These are phyloP conservation scores for Chirona hameri DNA, from an alignment of 2,888 invertebrate genomes.

Conservation along the genomic window DNA sequence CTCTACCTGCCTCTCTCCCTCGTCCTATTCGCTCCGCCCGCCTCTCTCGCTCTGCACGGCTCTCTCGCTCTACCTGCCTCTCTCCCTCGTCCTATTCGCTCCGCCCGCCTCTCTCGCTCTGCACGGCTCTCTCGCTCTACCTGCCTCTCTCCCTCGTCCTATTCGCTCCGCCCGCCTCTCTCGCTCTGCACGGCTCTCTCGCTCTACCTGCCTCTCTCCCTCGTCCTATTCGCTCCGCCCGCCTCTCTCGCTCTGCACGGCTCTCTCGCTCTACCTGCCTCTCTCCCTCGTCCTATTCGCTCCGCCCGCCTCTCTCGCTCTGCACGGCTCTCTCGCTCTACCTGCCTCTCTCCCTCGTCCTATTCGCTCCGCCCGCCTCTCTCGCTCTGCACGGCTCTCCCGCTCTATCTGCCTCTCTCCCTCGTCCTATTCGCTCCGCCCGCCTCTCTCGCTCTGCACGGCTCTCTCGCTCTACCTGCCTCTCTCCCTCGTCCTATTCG, in stretches of 20 bases:
- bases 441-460: too few relatives aligned
- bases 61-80: neutral
- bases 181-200: too few relatives aligned
- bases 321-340: neutral
- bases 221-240: too few relatives aligned
- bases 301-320: neutral
- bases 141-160: too few relatives aligned
- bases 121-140: neutral
- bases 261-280: neutral
- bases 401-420: neutral
- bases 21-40: neutral
- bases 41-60: neutral
- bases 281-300: too few relatives aligned
- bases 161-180: too few relatives aligned
- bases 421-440: too few relatives aligned
- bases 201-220: too few relatives aligned
- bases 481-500: too few relatives aligned
- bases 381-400: neutral
- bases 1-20: neutral
- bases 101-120: neutral
- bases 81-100: neutral
- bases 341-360: neutral
- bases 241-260: too few relatives aligned
- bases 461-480: too few relatives aligned
- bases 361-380: neutral